Percentiles rank a stretch among this genome's conserved stretches.
Conservation (phyloP, 1,140 invertebrate genomes). For the Drosophila ercepeae region DNA sequence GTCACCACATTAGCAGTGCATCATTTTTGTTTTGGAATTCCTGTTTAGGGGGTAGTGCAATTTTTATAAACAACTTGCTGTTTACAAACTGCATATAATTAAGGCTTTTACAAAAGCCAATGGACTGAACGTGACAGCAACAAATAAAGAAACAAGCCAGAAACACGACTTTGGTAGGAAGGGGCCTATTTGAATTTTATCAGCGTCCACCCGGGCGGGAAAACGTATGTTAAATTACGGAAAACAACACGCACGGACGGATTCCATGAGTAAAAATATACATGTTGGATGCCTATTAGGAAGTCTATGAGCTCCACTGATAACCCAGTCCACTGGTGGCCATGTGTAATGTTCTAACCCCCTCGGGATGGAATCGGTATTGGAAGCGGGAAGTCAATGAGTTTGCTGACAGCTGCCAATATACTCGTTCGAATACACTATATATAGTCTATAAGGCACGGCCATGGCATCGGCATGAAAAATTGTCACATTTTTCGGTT, state of each 20-base stretch:
- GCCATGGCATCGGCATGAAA: slow-evolving; percentile 6
- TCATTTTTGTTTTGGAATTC: too few species aligned
- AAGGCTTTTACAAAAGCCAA: slow-evolving; percentile 29
- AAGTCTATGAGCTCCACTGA: slow-evolving; percentile 40
- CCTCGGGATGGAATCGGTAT: slow-evolving; percentile 4
- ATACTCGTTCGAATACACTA: neutral
- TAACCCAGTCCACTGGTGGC: slow-evolving; percentile 8
- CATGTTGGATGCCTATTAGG: slow-evolving; percentile 64
- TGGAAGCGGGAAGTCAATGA: neutral
- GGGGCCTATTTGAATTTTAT: slow-evolving; percentile 66
- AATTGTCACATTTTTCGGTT: slow-evolving; percentile 26
- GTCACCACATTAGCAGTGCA: too few species aligned
- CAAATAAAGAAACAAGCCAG: slow-evolving; percentile 26
- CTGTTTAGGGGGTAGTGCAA: slow-evolving; percentile 18
- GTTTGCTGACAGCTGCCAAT: slow-evolving; percentile 2
- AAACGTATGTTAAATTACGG: slow-evolving; percentile 21
- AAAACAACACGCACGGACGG: slow-evolving; percentile 63
- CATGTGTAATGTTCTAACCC: slow-evolving; percentile 28
- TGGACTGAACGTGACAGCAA: slow-evolving; percentile 59
- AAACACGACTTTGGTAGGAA: slow-evolving; percentile 15
- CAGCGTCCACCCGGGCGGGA: slow-evolving; percentile 36
- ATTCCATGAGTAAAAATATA: slow-evolving; percentile 54
- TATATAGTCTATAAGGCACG: slow-evolving; percentile 4
- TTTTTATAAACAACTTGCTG: slow-evolving; percentile 14
- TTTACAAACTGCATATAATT: slow-evolving; percentile 41